A percentile compares a stretch with the other conserved stretches of the same genome.
Evolutionary conservation across 1,140 invertebrate species (phyloP).

Genomic region (Caenorhabditis brenneri): DNA sequence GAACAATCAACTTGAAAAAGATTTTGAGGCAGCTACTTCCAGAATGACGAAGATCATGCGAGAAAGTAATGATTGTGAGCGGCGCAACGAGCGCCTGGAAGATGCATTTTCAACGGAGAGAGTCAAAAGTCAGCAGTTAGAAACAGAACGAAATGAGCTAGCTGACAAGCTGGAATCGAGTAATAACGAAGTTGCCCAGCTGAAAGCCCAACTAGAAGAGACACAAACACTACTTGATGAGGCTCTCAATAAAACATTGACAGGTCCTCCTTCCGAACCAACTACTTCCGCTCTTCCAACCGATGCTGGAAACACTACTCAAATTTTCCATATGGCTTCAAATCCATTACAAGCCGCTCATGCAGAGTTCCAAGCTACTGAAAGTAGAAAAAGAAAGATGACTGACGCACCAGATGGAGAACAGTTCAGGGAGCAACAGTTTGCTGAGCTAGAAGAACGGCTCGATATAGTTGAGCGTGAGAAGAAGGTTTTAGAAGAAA

Average conservation of each 20-base stretch:
- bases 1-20: conserved; percentile 16
- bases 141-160: neutral
- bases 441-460: neutral
- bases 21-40: conserved; percentile 2
- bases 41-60: conserved; percentile 23
- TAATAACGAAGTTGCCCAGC: neutral
- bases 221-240: neutral
- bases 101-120: conserved; percentile 39
- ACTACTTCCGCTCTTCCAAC: neutral
- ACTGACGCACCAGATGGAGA: neutral
- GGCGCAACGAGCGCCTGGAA: conserved; percentile 2
- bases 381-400: conserved; percentile 8
- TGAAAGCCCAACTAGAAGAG: neutral
- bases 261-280: neutral
- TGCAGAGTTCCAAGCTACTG: neutral
- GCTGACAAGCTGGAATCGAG: neutral
- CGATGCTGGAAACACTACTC: neutral
- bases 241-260: neutral
- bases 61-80: neutral
- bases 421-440: neutral
- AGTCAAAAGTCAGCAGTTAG: conserved; percentile 8
- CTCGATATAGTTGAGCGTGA: neutral
- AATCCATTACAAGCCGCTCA: neutral
- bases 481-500: conserved; percentile 6
- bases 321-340: conserved; percentile 5